Percentiles rank a stretch among this genome's conserved stretches.
Conservation (phyloP, 2,888 invertebrate species). For the Ypsolopha sequella region DNA sequence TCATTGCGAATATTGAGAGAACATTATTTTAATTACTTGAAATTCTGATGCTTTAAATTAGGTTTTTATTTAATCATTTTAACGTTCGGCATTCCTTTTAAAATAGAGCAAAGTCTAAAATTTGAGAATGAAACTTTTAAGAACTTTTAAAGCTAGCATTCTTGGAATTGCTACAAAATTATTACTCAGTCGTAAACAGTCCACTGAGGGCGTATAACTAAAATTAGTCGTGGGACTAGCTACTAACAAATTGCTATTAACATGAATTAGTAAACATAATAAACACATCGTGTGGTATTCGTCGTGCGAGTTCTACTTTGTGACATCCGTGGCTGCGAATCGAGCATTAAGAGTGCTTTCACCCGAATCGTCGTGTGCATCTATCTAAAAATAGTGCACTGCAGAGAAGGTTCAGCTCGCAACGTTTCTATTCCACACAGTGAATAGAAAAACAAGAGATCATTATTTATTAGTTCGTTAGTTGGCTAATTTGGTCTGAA, state of each 20-base stretch:
- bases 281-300: slow-evolving; percentile 43
- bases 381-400: slow-evolving; percentile 51
- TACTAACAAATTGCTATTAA: slow-evolving; percentile 58
- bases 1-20: too few species aligned
- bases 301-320: slow-evolving; percentile 21
- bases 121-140: slow-evolving; percentile 35
- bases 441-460: slow-evolving; percentile 70
- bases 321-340: slow-evolving; percentile 52
- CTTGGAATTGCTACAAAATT: slow-evolving; percentile 59
- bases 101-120: slow-evolving; percentile 32
- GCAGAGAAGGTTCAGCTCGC: slow-evolving; percentile 49
- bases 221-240: slow-evolving; percentile 57
- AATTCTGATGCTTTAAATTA: background rate
- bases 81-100: slow-evolving; percentile 29
- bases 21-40: too few species aligned
- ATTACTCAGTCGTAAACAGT: slow-evolving; percentile 61
- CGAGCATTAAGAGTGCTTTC: slow-evolving; percentile 63
- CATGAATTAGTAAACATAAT: slow-evolving; percentile 50
- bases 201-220: slow-evolving; percentile 57
- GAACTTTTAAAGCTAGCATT: slow-evolving; percentile 43
- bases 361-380: slow-evolving; percentile 65
- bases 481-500: slow-evolving; percentile 67
- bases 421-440: slow-evolving; percentile 59
- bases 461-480: slow-evolving; percentile 70
- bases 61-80: slow-evolving; percentile 12